Conservation (phyloP, 2,888 invertebrate species). For the Lepidocyrtinus sp. region DNA sequence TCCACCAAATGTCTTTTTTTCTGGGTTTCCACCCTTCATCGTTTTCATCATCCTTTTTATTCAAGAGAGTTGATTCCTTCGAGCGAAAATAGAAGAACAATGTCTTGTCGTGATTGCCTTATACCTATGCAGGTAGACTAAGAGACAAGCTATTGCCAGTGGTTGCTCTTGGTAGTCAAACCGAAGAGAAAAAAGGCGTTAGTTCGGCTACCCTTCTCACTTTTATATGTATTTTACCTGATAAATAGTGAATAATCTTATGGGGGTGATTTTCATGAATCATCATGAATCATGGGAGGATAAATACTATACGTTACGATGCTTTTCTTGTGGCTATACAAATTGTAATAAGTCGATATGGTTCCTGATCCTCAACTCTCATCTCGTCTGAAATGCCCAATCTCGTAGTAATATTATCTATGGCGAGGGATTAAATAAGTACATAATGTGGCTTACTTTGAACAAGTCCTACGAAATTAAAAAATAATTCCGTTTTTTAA, state of each 20-base stretch:
- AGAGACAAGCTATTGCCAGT: neutral
- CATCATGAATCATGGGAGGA: too few species aligned
- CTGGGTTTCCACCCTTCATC: neutral
- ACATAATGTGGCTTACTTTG: too few species aligned
- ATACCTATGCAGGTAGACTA: neutral
- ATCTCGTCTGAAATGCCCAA: too few species aligned
- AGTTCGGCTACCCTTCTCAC: neutral
- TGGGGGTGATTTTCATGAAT: constrained; percentile 7
- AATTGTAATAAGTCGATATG: too few species aligned
- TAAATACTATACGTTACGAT: too few species aligned
- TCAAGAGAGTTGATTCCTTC: constrained; percentile 43
- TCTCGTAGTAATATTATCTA: too few species aligned
- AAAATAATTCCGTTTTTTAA: too few species aligned
- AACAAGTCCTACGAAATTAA: too few species aligned
- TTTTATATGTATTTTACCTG: neutral
- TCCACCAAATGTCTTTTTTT: constrained; percentile 11
- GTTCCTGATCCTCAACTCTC: too few species aligned
- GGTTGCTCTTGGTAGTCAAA: neutral
- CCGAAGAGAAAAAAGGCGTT: neutral
- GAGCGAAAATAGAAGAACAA: constrained; percentile 39
- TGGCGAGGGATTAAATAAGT: too few species aligned
- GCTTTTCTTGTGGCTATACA: too few species aligned
- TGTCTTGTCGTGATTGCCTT: neutral
- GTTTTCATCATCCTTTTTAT: constrained; percentile 39
- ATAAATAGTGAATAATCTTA: neutral